Percentiles rank a stretch among this genome's conserved stretches.
Conservation (phyloP, 2,113 vertebrate species). For the Erythrolamprus reginae region DNA sequence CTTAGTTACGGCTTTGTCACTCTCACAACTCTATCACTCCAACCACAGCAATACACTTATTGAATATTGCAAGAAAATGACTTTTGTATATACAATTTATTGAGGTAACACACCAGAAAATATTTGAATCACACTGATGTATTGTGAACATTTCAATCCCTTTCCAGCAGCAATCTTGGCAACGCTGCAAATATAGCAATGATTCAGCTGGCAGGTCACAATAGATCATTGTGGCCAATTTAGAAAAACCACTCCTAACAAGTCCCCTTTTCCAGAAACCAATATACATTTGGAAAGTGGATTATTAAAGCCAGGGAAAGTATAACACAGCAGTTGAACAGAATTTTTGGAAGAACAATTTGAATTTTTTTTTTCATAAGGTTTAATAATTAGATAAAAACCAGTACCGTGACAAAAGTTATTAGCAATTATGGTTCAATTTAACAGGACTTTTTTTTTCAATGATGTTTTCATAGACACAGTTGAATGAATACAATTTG, state of each 20-base stretch:
- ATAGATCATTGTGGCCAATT: conserved; percentile 64
- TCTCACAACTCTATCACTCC: not conserved
- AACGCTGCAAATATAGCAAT: conserved; percentile 60
- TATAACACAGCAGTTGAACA: conserved; percentile 63
- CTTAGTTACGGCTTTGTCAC: not conserved
- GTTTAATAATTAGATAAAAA: conserved; percentile 41
- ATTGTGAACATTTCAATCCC: conserved; percentile 61
- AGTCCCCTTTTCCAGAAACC: conserved; percentile 62
- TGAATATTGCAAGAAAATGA: conserved; percentile 26
- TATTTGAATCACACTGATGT: conserved; percentile 60
- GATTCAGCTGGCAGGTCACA: conserved; percentile 64
- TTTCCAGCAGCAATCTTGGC: conserved; percentile 52
- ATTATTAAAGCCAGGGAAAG: conserved; percentile 63
- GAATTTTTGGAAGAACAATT: conserved; percentile 57
- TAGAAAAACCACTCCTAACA: conserved; percentile 60
- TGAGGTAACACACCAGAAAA: conserved; percentile 40
- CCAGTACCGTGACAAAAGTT: conserved; percentile 45
- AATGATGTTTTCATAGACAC: not conserved
- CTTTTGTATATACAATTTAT: conserved; percentile 28
- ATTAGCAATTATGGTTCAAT: conserved; percentile 37
- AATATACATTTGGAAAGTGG: conserved; percentile 64
- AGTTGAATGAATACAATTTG: not conserved
- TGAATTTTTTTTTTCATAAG: conserved; percentile 57
- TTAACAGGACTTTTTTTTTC: conserved; percentile 5
- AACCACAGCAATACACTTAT: not conserved